Evolutionary conservation across 2,888 invertebrate species (phyloP), one percentile per base, ranked within the genome.

Genomic region (Cyaniris semiargus): DNA sequence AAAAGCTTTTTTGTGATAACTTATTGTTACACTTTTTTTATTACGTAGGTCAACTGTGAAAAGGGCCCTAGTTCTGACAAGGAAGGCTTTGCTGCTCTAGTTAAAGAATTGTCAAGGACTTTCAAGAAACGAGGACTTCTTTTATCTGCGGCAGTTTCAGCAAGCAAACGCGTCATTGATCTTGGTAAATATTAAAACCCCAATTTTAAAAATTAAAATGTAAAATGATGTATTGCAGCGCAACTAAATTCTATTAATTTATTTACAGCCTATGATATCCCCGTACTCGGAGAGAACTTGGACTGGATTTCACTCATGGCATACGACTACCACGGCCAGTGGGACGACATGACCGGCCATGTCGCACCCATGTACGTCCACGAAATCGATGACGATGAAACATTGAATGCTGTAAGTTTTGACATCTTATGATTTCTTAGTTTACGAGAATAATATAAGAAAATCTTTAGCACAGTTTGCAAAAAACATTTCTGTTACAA

Each of bases 221-320:
- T 34, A 8, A 34, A 7, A 34, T 34, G 7, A 34, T 7, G 7
- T 34, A 34, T 7, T 38, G 21, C 13, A 53, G 53, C 10, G 72
- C n/a, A 44, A 44, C 48, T 48, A 44, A 38, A 23, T 72, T 72
- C 21, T 72, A 34, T 10, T 71, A 34, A n/a, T 58, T 10, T 21
- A 27, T 27, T 31, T 5, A 15, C 15, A 94, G 94, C 90, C 0
- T 98, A 98, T 85, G 97, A 98, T 84, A 96, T 98, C 0, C 96
- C 97, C 0, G 88, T 94, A 0, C 86, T 98, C n/a, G 96, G 97
- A 0, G 91, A 95, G 79, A 96, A 97, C 85, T 94, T 98, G 79
- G 97, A 98, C 87, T 98, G 98, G 97, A 97, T 98, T 81, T 96
- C 98, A 0, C 96, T 98, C 0, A 98, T 98, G 98, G 95, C 97